These are phyloP conservation scores for Melanotaenia boesemani DNA, from an alignment of 2,797 vertebrate species.

Conservation along the genomic window DNA sequence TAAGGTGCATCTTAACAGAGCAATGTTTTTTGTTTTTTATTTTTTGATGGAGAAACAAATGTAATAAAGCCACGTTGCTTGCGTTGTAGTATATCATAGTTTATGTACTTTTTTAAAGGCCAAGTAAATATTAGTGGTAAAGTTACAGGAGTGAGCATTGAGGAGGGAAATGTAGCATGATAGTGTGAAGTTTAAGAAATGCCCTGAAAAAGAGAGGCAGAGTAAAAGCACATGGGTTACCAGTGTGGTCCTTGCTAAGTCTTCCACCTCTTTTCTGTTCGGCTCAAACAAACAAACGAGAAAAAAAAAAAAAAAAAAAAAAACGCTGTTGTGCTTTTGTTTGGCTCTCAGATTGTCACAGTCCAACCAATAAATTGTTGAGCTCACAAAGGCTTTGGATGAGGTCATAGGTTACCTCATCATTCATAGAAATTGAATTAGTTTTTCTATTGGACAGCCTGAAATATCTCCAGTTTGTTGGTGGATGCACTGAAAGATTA, in stretches of 20 bases:
- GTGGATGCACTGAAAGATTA: not conserved
- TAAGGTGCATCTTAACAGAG: too few species aligned
- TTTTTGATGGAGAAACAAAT: not conserved
- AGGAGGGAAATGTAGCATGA: not conserved
- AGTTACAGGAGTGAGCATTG: not conserved
- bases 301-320: not conserved
- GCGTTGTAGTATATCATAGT: too few species aligned
- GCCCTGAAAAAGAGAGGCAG: not conserved
- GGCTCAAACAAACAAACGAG: not conserved
- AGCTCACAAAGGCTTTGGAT: not conserved
- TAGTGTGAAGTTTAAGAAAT: not conserved
- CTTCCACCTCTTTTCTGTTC: not conserved
- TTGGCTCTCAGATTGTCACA: not conserved
- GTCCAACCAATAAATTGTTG: not conserved
- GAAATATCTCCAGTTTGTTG: not conserved
- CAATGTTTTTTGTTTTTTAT: not conserved
- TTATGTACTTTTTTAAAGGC: not conserved
- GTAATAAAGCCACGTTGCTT: too few species aligned
- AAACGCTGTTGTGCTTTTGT: not conserved
- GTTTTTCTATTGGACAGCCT: not conserved
- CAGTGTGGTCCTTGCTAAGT: not conserved
- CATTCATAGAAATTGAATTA: not conserved
- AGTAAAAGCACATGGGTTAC: not conserved
- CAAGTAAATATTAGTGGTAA: not conserved
- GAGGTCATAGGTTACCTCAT: not conserved